Conservation (phyloP, 2,888 invertebrate genomes). For the Amblyjoppa proteus region DNA sequence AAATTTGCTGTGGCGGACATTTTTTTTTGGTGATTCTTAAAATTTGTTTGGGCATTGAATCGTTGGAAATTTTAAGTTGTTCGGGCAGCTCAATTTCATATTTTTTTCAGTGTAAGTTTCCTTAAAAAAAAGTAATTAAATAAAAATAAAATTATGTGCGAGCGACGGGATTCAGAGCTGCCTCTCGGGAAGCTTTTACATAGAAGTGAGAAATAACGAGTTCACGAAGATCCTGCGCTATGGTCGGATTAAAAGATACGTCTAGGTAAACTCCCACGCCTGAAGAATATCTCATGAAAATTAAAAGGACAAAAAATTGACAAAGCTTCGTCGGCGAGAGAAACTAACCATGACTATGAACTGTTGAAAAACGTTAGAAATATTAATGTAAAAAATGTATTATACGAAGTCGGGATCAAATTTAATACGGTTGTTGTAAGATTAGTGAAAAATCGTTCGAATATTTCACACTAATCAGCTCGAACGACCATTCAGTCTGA, state of each 20-base stretch:
- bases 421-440: neutral
- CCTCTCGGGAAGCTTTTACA: neutral
- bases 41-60: neutral
- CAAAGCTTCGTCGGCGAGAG: neutral
- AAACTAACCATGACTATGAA: neutral
- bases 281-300: neutral
- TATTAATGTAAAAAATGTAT: neutral
- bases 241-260: neutral
- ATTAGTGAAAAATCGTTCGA: neutral
- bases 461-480: neutral
- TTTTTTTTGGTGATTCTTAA: neutral
- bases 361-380: neutral
- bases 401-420: no score
- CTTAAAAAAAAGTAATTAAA: neutral
- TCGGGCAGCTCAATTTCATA: neutral
- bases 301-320: neutral
- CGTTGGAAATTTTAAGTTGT: neutral
- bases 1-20: neutral
- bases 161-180: neutral
- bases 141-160: neutral
- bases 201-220: neutral
- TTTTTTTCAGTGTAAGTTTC: neutral
- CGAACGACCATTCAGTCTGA: neutral
- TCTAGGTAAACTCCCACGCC: neutral
- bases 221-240: neutral